Base-by-base conservation (phyloP, 2,888 invertebrate species). In the Gasteruption jaculator region DNA sequence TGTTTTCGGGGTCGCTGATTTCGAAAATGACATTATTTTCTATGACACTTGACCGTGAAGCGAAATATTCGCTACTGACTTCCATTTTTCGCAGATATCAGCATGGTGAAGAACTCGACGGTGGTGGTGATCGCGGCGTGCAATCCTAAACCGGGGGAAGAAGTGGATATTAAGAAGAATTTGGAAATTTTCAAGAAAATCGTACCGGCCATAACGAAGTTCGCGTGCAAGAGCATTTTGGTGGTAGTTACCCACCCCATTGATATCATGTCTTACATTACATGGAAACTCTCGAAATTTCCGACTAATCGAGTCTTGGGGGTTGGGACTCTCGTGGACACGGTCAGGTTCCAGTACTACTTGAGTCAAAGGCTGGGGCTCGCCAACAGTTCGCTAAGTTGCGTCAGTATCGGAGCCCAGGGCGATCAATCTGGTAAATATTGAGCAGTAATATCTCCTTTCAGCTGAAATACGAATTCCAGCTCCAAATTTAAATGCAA, bases 201-300 rank as follows among this genome's bases (percentile, higher is more conserved):
- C 30, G 42, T 66, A 24, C 65, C 66, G 0, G 50, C 52, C 7
- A 54, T 64, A 6, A 57, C 61, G 2, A 62, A 58, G 41, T 59
- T 62, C 41, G 60, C 64, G 4, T 55, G 57, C 26, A 59, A 54
- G 32, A 50, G 62, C 3, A 56, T 66, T n/a, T 37, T 65, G 6
- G 43, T 66, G 22, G 52, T 63, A 12, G 62, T 53, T 4, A 64
- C 65, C 15, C 55, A 63, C 53, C 57, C 66, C 66, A 75, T 76
- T 35, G 79, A 80, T 52, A 71, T 78, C 29, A 63, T 78, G 62
- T 75, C 78, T 15, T 79, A 76, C 56, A 74, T 77, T 33, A 71
- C 79, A 2, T 80, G 78, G 77, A 79, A 77, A 57, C 50, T 79
- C 42, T 78, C 77, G 38, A 78, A 78, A 32, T 70, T 80, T 22